A percentile compares a stretch with the other conserved stretches of the same genome.
phyloP scores from a whole-genome alignment of 2,888 invertebrate genomes.

The Apodemia duryi region DNA sequence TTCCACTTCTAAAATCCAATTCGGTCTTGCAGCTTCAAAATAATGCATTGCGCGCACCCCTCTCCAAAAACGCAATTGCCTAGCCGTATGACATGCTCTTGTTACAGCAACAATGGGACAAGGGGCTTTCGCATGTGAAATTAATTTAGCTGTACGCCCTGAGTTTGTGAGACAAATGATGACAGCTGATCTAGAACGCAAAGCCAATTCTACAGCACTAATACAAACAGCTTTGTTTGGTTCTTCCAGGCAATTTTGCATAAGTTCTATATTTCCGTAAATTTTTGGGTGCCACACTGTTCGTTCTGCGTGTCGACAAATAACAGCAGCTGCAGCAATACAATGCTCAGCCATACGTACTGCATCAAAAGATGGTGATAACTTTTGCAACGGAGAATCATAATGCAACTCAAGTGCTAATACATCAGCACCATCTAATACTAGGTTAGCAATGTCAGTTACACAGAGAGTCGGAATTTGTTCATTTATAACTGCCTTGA shows the following conservation, averaged over 20 bases:
- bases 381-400: slow-evolving; percentile 60
- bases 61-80: slow-evolving; percentile 78
- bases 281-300: slow-evolving; percentile 89
- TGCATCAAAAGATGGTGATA: slow-evolving; percentile 49
- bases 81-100: slow-evolving; percentile 82
- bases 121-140: slow-evolving; percentile 83
- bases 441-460: slow-evolving; percentile 94
- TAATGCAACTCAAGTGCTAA: slow-evolving; percentile 85
- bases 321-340: slow-evolving; percentile 83
- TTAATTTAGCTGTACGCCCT: slow-evolving; percentile 84
- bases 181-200: slow-evolving; percentile 54
- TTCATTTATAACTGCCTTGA: slow-evolving; percentile 93
- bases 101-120: slow-evolving; percentile 89
- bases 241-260: slow-evolving; percentile 77
- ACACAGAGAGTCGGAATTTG: slow-evolving; percentile 86
- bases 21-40: slow-evolving; percentile 52
- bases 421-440: slow-evolving; percentile 94
- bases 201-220: slow-evolving; percentile 61
- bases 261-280: slow-evolving; percentile 84
- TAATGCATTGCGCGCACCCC: slow-evolving; percentile 76
- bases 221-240: slow-evolving; percentile 75
- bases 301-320: slow-evolving; percentile 92
- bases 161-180: slow-evolving; percentile 89
- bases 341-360: slow-evolving; percentile 81
- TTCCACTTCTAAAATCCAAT: slow-evolving; percentile 60